Conservation (phyloP, 2,113 vertebrate genomes). For the Alligator sinensis region DNA sequence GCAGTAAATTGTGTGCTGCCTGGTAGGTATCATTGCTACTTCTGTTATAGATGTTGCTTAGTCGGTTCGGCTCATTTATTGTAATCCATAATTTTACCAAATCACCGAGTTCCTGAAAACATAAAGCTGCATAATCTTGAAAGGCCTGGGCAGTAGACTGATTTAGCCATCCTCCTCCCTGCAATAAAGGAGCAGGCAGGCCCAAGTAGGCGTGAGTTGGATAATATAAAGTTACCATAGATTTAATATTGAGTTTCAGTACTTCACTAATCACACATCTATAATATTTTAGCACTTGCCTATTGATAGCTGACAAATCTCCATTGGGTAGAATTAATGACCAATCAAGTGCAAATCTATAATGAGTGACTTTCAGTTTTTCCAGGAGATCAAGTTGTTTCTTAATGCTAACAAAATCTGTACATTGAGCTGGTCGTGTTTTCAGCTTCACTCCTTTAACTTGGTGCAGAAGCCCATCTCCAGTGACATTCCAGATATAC, state of each 20-base stretch:
- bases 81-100: conserved; percentile 94
- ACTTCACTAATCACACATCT: conserved; percentile 88
- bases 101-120: conserved; percentile 88
- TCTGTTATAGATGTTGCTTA: conserved; percentile 82
- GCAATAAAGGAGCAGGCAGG: conserved; percentile 82
- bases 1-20: conserved; percentile 88
- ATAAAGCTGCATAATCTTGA: conserved; percentile 86
- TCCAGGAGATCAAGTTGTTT: conserved; percentile 85
- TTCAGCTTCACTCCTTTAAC: conserved; percentile 86
- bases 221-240: conserved; percentile 89
- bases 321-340: conserved; percentile 89
- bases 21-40: conserved; percentile 79
- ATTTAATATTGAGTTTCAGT: conserved; percentile 79
- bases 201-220: conserved; percentile 86
- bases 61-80: conserved; percentile 92
- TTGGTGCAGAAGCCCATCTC: conserved; percentile 83
- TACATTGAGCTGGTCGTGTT: conserved; percentile 88
- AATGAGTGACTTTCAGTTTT: conserved; percentile 87
- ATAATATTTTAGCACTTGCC: conserved; percentile 89
- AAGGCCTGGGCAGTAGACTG: conserved; percentile 84
- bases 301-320: conserved; percentile 81
- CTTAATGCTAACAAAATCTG: conserved; percentile 89
- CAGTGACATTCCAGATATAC: conserved; percentile 93
- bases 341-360: conserved; percentile 95
- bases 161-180: conserved; percentile 90